Percentiles rank a stretch among this genome's conserved stretches.
These are phyloP conservation scores for Emydura subglobosa DNA, from an alignment of 2,113 vertebrate species.

Conservation along the genomic window DNA sequence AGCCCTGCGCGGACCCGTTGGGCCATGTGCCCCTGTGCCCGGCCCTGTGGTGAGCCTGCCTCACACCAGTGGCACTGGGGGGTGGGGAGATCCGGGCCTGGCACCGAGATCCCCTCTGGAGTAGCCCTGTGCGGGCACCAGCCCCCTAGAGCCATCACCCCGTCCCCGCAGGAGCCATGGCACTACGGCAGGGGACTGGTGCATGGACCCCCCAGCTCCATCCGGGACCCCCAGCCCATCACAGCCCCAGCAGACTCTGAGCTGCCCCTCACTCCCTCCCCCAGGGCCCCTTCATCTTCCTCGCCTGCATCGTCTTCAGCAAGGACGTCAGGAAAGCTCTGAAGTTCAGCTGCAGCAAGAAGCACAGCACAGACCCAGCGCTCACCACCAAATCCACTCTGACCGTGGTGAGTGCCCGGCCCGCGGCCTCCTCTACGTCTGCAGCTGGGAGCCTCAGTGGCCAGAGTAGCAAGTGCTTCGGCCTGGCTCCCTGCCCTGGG, in stretches of 20 bases:
- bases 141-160: too few relatives aligned
- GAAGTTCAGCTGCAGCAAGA: constrained; percentile 86
- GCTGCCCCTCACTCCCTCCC: not conserved
- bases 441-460: not conserved
- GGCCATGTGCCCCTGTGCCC: too few relatives aligned
- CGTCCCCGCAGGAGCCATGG: not conserved
- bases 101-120: not conserved
- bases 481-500: not conserved
- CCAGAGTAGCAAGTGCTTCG: not conserved
- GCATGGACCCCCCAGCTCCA: not conserved
- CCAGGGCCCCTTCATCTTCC: constrained; percentile 93
- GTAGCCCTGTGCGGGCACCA: too few relatives aligned
- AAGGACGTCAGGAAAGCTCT: constrained; percentile 90
- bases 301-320: constrained; percentile 90
- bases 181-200: too few relatives aligned
- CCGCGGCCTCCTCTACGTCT: too few relatives aligned
- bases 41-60: not conserved
- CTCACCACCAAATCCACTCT: constrained; percentile 88
- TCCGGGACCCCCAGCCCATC: not conserved
- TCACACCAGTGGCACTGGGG: not conserved
- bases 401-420: constrained; percentile 83
- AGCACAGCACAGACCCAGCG: constrained; percentile 82
- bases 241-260: not conserved
- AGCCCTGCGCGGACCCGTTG: too few relatives aligned
- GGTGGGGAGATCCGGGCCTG: not conserved